phyloP scores from a whole-genome alignment of 2,113 vertebrate genomes.

The Ahaetulla prasina region DNA sequence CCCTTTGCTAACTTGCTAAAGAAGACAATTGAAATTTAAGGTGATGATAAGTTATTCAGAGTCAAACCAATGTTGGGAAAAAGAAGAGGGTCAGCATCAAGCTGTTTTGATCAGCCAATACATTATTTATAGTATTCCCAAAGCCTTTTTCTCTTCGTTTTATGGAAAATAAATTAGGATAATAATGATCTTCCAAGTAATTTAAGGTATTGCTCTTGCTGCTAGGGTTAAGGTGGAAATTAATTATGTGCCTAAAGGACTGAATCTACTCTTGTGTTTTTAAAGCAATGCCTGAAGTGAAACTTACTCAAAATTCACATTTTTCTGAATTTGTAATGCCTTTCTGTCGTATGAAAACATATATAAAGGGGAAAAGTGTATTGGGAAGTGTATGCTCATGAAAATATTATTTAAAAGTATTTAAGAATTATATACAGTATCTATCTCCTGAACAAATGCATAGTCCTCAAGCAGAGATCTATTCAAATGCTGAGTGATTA shows the following conservation, averaged over 20 bases:
- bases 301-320: background rate
- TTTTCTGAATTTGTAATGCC: background rate
- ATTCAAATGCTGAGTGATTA: slow-evolving; percentile 37
- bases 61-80: background rate
- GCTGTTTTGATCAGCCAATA: background rate
- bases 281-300: background rate
- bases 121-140: background rate
- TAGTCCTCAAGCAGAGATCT: slow-evolving; percentile 24
- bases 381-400: background rate
- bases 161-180: background rate
- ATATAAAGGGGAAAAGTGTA: background rate
- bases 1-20: background rate
- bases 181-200: background rate
- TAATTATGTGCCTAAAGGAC: background rate
- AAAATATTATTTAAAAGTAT: background rate
- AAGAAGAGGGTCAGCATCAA: background rate
- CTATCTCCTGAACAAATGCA: slow-evolving; percentile 14
- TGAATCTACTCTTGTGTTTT: background rate
- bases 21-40: background rate
- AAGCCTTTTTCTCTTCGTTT: background rate
- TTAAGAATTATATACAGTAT: background rate
- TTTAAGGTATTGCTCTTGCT: background rate
- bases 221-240: background rate
- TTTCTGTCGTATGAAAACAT: background rate
- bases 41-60: background rate